phyloP scores from a whole-genome alignment of 1,140 invertebrate genomes.

The Nephotettix cincticeps region DNA sequence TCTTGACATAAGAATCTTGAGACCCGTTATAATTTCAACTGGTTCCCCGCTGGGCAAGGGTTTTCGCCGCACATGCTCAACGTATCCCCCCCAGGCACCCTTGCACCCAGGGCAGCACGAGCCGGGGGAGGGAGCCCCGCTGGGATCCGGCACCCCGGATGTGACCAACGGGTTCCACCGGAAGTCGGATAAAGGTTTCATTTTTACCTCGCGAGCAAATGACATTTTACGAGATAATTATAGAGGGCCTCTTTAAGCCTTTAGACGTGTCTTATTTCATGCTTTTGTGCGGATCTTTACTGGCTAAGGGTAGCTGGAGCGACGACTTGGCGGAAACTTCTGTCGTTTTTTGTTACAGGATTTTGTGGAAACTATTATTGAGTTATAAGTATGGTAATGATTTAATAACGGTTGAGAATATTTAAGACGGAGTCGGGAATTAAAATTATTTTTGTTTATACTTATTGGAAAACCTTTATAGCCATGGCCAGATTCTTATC shows the following conservation, averaged over 20 bases:
- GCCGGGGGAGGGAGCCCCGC: not conserved
- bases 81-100: not conserved
- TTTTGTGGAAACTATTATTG: too few species aligned
- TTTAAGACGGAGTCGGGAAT: too few species aligned
- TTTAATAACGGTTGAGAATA: too few species aligned
- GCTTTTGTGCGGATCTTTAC: not conserved
- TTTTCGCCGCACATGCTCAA: not conserved
- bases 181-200: slow-evolving; percentile 22
- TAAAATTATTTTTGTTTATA: too few species aligned
- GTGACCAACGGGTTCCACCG: slow-evolving; percentile 3
- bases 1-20: too few species aligned
- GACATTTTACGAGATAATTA: not conserved
- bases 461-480: too few species aligned
- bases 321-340: too few species aligned
- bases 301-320: too few species aligned
- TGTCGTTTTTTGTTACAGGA: too few species aligned
- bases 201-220: slow-evolving; percentile 4
- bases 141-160: not conserved
- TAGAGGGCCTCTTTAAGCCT: slow-evolving; percentile 1
- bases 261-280: slow-evolving; percentile 12
- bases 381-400: too few species aligned
- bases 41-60: not conserved
- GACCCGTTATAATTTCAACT: too few species aligned
- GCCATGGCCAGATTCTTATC: too few species aligned
- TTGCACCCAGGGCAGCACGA: not conserved